phyloP scores from a whole-genome alignment of 2,797 vertebrate species.

The Acanthopagrus latus region DNA sequence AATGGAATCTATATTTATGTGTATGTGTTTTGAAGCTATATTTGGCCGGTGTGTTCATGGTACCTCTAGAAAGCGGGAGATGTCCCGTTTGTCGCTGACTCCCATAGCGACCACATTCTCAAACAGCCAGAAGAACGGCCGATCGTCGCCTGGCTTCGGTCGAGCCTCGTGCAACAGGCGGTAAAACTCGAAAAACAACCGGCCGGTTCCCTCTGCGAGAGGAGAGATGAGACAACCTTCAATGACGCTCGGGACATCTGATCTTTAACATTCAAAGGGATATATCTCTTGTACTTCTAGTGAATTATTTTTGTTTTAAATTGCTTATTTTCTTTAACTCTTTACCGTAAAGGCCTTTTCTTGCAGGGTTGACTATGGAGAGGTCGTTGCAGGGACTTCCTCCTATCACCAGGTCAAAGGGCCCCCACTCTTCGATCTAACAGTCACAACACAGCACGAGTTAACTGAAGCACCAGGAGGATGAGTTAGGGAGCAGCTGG shows the following conservation, averaged over 20 bases:
- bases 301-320: background rate
- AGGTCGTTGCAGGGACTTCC: slow-evolving; percentile 95
- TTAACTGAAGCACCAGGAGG: background rate
- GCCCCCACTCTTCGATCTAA: slow-evolving; percentile 96
- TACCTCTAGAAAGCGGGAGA: slow-evolving; percentile 95
- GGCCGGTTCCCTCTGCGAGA: slow-evolving; percentile 90
- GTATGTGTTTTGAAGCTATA: background rate
- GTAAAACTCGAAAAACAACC: slow-evolving; percentile 96
- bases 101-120: slow-evolving; percentile 98
- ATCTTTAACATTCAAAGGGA: background rate
- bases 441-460: background rate
- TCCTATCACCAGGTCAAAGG: slow-evolving; percentile 95
- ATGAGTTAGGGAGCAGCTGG: background rate
- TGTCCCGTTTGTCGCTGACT: slow-evolving; percentile 95
- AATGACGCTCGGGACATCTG: background rate
- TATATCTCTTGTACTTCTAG: background rate
- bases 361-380: slow-evolving; percentile 92
- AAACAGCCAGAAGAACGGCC: slow-evolving; percentile 98
- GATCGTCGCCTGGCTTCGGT: slow-evolving; percentile 90
- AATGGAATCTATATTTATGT: background rate
- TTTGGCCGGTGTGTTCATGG: background rate
- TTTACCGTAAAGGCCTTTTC: slow-evolving; percentile 93
- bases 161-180: slow-evolving; percentile 92
- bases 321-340: background rate
- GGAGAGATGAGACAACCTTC: background rate